Evolutionary conservation across 2,113 vertebrate genomes (phyloP), one percentile per base, ranked within the genome.

Genomic region (Dasyprocta punctata): DNA sequence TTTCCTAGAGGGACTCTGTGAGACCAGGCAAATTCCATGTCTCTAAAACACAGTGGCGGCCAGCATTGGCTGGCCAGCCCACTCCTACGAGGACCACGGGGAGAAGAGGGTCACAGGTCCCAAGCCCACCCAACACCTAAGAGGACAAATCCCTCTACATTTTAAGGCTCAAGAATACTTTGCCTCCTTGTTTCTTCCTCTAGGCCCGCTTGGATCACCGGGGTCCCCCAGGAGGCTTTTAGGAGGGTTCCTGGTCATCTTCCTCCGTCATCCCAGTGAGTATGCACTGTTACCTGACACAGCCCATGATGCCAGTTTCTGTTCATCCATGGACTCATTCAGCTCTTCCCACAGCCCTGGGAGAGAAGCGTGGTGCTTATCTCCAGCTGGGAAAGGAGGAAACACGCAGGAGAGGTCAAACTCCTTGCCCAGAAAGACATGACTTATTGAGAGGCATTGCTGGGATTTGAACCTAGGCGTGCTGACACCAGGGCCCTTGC

Each of bases 211-310:
- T 1, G 0, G 20, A 20, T 28, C 78, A 16, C 8, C 41, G 36
- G 60, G 73, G 19, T 13, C 24, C 67, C 44, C 0, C 4, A 3
- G 2, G 61, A 56, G 24, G 5, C 11, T 52, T 78, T n/a, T 2
- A 6, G 5, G 7, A 20, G 22, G 52, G 20, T 9, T 2, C 12
- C n/a, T 30, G 6, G 10, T 3, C 58, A 16, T 3, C 28, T 41
- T 5, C 54, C 61, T 8, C 30, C 13, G 1, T 22, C 8, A 0
- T 12, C 12, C 1, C 13, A n/a, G 61, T 2, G 1, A 19, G 14
- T 0, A 1, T 6, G 3, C 30, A 3, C 14, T 3, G 10, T 54
- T 3, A 7, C 3, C 36, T 13, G 38, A 33, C 14, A 14, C 30
- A 20, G 33, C 36, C 3, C 24, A 0, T 11, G 16, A 0, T 7